These are phyloP conservation scores for Calameuta pallipes DNA, from an alignment of 2,888 invertebrate species.

Conservation along the genomic window DNA sequence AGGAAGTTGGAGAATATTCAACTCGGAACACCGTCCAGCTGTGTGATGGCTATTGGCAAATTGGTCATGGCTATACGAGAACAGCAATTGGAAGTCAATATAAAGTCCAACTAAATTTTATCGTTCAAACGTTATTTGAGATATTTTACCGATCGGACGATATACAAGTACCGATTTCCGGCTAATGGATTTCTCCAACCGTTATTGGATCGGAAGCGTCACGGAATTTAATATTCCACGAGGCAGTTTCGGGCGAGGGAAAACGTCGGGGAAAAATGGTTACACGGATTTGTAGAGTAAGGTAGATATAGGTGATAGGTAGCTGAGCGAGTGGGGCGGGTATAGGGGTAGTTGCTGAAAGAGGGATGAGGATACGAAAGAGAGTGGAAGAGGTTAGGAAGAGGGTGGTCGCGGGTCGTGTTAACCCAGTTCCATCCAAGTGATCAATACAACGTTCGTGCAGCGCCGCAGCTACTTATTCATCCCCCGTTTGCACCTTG, in stretches of 20 bases:
- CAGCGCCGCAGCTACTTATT: constrained; percentile 44
- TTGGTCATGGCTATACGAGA: not conserved
- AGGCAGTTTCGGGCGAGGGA: constrained; percentile 23
- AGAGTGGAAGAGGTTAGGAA: constrained; percentile 21
- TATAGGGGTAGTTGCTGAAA: constrained; percentile 25
- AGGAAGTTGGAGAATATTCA: not conserved
- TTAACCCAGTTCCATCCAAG: constrained; percentile 51
- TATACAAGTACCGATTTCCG: not conserved
- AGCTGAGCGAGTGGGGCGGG: constrained; percentile 28
- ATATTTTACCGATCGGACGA: not conserved
- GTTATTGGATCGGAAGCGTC: not conserved
- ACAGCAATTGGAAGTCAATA: not conserved
- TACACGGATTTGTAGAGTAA: constrained; percentile 34
- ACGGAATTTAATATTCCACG: not conserved
- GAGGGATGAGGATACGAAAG: constrained; percentile 25
- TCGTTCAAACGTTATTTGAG: not conserved
- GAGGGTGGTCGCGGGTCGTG: constrained; percentile 42
- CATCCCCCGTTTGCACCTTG: constrained; percentile 28
- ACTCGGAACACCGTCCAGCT: not conserved
- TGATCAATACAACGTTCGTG: constrained; percentile 48
- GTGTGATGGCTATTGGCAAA: not conserved
- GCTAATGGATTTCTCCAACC: not conserved
- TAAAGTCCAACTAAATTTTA: not conserved
- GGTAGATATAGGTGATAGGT: constrained; percentile 11
- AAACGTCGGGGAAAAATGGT: constrained; percentile 19